These are phyloP conservation scores for Drosophila miranda DNA, from an alignment of 1,140 invertebrate species.

Conservation along the genomic window DNA sequence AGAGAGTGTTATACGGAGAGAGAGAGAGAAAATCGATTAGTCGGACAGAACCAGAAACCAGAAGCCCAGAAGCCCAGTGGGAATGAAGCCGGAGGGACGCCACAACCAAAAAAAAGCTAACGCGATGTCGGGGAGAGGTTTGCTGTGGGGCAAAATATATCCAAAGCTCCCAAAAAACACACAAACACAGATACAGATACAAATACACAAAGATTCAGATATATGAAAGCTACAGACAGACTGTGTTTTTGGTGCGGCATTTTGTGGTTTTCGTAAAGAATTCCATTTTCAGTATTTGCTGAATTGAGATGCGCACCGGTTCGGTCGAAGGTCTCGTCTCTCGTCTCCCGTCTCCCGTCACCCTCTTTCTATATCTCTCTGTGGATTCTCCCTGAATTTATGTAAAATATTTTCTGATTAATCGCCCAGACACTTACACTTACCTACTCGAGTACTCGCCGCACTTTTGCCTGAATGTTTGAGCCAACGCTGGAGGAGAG, in stretches of 20 bases:
- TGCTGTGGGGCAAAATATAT: slow-evolving; percentile 44
- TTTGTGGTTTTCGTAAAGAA: slow-evolving; percentile 77
- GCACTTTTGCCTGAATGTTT: neutral
- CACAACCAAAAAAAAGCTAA: slow-evolving; percentile 39
- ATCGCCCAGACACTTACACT: neutral
- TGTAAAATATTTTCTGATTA: slow-evolving; percentile 10
- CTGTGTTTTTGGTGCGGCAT: slow-evolving; percentile 66
- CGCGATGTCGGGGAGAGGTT: slow-evolving; percentile 18
- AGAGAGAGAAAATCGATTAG: slow-evolving; percentile 67
- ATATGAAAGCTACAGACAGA: slow-evolving; percentile 64
- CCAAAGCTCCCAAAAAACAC: slow-evolving; percentile 50
- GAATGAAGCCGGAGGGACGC: slow-evolving; percentile 19
- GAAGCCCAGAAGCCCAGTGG: no score
- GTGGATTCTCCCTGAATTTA: slow-evolving; percentile 7
- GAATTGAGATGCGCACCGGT: slow-evolving; percentile 81
- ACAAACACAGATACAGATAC: slow-evolving; percentile 13
- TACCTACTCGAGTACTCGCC: no score
- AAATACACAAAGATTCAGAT: slow-evolving; percentile 12
- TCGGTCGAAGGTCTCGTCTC: slow-evolving; percentile 16
- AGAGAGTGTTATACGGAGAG: slow-evolving; percentile 7
- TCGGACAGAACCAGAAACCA: slow-evolving; percentile 18
- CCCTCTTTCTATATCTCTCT: neutral
- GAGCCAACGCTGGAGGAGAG: neutral
- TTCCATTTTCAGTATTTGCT: slow-evolving; percentile 81
- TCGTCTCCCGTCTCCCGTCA: neutral